Conservation (phyloP, 2,797 vertebrate species). For the Morus bassanus region DNA sequence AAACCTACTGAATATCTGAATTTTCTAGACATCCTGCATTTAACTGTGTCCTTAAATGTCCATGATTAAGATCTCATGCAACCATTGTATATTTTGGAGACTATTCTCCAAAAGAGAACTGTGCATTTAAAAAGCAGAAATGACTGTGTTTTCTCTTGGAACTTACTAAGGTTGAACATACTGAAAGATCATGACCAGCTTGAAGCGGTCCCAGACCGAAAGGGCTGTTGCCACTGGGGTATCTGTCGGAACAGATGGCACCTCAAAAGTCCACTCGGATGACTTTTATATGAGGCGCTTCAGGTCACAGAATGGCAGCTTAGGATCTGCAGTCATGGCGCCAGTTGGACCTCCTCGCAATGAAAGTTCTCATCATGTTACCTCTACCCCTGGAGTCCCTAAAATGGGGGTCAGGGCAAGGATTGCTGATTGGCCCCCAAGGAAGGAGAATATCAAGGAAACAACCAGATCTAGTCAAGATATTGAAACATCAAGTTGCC, state of each 20-base stretch:
- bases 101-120: constrained; percentile 75
- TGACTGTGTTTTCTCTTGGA: constrained; percentile 71
- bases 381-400: constrained; percentile 89
- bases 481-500: constrained; percentile 79
- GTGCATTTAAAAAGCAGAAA: constrained; percentile 70
- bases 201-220: constrained; percentile 91
- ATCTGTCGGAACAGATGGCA: constrained; percentile 76
- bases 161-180: constrained; percentile 78
- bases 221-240: constrained; percentile 80
- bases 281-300: constrained; percentile 93
- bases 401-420: constrained; percentile 98
- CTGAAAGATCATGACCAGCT: constrained; percentile 89
- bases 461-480: constrained; percentile 80
- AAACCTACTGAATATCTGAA: constrained; percentile 42
- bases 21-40: constrained; percentile 35
- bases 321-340: constrained; percentile 79
- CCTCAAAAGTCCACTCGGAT: constrained; percentile 87
- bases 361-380: constrained; percentile 85
- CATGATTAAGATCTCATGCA: constrained; percentile 73
- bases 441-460: constrained; percentile 87
- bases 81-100: constrained; percentile 72
- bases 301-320: constrained; percentile 87
- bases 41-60: constrained; percentile 66
- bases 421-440: constrained; percentile 96
- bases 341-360: constrained; percentile 82